phyloP scores from a whole-genome alignment of 2,113 vertebrate genomes.

The Saguinus imperator region DNA sequence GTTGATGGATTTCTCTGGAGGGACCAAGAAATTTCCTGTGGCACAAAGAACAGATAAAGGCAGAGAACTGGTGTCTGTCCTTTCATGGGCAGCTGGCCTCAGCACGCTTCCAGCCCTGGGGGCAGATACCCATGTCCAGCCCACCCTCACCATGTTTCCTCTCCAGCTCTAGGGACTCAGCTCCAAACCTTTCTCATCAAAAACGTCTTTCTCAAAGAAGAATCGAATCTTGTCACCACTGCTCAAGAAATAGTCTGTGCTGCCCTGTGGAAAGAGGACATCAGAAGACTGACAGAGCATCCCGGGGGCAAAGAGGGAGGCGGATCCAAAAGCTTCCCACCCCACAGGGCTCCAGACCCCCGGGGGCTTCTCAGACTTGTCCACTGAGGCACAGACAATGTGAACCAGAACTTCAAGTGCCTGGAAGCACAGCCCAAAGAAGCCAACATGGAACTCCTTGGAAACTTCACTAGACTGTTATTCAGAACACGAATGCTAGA shows the following conservation, averaged over 20 bases:
- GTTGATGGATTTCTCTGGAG: slow-evolving; percentile 91
- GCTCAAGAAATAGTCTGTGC: slow-evolving; percentile 93
- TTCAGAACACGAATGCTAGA: neutral
- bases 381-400: neutral
- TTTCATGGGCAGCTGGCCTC: neutral
- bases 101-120: neutral
- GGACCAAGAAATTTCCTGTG: slow-evolving; percentile 90
- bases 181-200: slow-evolving; percentile 90
- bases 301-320: neutral
- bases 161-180: fast-evolving
- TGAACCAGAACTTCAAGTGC: neutral
- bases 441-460: neutral
- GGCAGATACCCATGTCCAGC: fast-evolving
- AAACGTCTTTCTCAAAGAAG: slow-evolving; percentile 98
- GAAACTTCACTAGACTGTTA: neutral
- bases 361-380: neutral
- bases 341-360: neutral
- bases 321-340: neutral
- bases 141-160: neutral
- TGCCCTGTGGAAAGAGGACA: slow-evolving; percentile 86
- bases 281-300: neutral
- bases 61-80: neutral
- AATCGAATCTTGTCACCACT: slow-evolving; percentile 97
- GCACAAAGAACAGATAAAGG: slow-evolving; percentile 40
- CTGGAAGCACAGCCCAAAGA: neutral